Conservation (phyloP, 23 tunicate species). For the Pegea sp. region DNA sequence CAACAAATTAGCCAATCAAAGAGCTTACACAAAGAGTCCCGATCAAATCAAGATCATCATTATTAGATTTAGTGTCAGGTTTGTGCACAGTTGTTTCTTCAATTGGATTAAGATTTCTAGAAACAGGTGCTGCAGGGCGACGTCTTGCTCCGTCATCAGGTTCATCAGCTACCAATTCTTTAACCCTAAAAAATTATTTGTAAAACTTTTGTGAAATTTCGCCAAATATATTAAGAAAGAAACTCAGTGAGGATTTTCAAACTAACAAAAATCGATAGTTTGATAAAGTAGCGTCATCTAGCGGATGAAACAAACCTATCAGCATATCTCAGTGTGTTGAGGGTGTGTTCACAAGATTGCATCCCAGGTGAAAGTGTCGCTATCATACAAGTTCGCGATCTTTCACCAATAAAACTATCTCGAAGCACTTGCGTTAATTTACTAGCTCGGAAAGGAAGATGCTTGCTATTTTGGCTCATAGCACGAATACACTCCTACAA, state of each 20-base stretch:
- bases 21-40: conserved; percentile 56
- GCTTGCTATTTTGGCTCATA: conserved; percentile 81
- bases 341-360: conserved; percentile 82
- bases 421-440: conserved; percentile 89
- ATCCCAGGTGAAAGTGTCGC: conserved; percentile 93
- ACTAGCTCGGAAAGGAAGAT: conserved; percentile 93
- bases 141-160: not conserved
- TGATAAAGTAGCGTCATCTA: not conserved
- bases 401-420: conserved; percentile 84
- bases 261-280: too few relatives aligned
- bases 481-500: conserved; percentile 91
- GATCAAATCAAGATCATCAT: conserved; percentile 38
- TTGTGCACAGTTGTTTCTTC: too few relatives aligned
- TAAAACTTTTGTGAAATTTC: too few relatives aligned
- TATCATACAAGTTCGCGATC: conserved; percentile 88
- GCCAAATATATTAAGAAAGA: too few relatives aligned
- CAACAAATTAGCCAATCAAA: too few relatives aligned
- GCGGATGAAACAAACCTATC: conserved; percentile 42
- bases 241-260: too few relatives aligned
- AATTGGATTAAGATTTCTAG: conserved; percentile 13
- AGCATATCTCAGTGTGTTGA: conserved; percentile 91
- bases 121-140: conserved; percentile 1
- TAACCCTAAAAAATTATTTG: conserved; percentile 8
- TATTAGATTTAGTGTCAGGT: too few relatives aligned
- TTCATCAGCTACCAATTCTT: conserved; percentile 3